phyloP scores from a whole-genome alignment of 2,888 invertebrate species.

The Torymus tubicola region DNA sequence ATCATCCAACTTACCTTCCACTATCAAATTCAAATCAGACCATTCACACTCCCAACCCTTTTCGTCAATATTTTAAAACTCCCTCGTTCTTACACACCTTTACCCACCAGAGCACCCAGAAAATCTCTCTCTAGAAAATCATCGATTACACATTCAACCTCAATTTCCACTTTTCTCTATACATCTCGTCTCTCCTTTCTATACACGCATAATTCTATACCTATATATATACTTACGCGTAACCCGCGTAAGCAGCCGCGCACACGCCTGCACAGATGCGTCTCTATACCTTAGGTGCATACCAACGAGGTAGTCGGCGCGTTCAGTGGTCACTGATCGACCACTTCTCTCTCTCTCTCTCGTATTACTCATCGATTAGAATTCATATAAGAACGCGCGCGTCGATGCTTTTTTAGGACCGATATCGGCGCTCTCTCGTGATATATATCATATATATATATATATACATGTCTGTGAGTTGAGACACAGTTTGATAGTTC shows the following conservation, averaged over 20 bases:
- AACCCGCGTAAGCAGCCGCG: constrained; percentile 57
- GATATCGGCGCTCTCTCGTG: constrained; percentile 45
- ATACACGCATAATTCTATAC: constrained; percentile 4
- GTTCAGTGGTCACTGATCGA: constrained; percentile 5
- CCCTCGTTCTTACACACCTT: too few species aligned
- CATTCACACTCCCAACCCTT: too few species aligned
- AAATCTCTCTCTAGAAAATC: not conserved
- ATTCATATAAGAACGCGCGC: constrained; percentile 62
- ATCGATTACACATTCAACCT: constrained; percentile 30
- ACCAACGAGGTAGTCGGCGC: constrained; percentile 22
- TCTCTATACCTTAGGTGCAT: constrained; percentile 48
- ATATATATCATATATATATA: not conserved
- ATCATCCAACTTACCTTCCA: too few species aligned
- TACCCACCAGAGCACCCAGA: too few species aligned
- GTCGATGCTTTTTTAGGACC: constrained; percentile 62
- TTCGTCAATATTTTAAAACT: too few species aligned
- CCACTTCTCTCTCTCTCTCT: constrained; percentile 16
- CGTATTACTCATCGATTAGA: constrained; percentile 62
- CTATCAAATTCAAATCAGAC: too few species aligned
- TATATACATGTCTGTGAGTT: too few species aligned
- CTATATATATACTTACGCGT: constrained; percentile 32
- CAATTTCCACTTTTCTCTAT: not conserved
- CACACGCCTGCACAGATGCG: constrained; percentile 58
- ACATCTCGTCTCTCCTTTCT: not conserved
- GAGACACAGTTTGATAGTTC: too few species aligned